phyloP scores from a whole-genome alignment of 2,113 vertebrate species.

The Catagonus wagneri region DNA sequence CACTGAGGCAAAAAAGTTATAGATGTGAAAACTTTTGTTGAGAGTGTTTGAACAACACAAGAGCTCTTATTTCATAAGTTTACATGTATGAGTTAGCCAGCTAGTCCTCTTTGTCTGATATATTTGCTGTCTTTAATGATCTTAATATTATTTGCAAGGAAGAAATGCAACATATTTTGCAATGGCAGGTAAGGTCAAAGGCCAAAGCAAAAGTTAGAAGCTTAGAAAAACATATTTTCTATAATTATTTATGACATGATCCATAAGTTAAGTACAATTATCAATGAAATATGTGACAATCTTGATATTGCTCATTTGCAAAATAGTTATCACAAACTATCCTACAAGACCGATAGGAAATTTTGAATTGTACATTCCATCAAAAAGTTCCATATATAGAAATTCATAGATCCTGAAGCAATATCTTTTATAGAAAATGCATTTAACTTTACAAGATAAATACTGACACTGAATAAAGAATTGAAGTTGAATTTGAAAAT shows the following conservation, averaged over 20 bases:
- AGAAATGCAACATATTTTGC: background rate
- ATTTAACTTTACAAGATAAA: slow-evolving; percentile 31
- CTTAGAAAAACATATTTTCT: background rate
- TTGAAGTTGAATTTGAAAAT: slow-evolving; percentile 54
- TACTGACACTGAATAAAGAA: background rate
- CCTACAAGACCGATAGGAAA: background rate
- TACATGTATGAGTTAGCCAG: background rate
- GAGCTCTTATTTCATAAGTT: background rate
- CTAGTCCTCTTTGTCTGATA: background rate
- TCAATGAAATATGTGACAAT: background rate
- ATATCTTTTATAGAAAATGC: background rate
- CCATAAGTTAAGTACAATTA: background rate
- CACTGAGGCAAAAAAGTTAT: background rate
- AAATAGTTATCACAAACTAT: background rate
- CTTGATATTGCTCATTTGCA: background rate
- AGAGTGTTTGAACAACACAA: background rate
- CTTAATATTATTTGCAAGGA: background rate
- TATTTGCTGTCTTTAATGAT: background rate
- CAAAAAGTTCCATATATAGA: background rate
- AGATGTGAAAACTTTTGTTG: background rate
- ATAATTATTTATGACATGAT: background rate
- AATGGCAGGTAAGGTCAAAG: background rate
- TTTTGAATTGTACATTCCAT: background rate
- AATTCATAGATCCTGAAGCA: background rate
- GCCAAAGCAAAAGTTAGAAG: background rate